These are phyloP conservation scores for Phania funesta DNA, from an alignment of 2,888 invertebrate species.

Conservation along the genomic window DNA sequence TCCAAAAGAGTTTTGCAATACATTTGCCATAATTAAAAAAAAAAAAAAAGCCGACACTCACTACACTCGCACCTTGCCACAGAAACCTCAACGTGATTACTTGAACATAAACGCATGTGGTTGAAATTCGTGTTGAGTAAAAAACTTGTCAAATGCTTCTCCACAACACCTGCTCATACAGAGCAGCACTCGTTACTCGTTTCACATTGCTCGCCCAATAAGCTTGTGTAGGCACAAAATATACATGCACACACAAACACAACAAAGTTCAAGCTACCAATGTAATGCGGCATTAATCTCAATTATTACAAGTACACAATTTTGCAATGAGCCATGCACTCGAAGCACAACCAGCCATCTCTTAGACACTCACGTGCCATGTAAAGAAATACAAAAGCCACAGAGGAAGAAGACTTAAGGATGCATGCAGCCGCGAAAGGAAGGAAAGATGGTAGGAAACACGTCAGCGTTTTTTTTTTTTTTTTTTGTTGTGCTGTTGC, in stretches of 20 bases:
- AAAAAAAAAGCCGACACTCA: neutral
- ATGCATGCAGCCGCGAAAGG: conserved; percentile 47
- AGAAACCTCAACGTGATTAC: conserved; percentile 59
- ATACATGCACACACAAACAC: neutral
- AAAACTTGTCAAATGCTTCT: conserved; percentile 68
- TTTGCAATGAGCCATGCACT: conserved; percentile 58
- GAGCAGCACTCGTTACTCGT: conserved; percentile 1
- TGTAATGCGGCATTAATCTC: conserved; percentile 67
- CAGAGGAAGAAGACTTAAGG: conserved; percentile 7
- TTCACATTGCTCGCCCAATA: neutral
- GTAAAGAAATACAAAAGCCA: neutral
- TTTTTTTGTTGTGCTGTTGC: conserved; percentile 14
- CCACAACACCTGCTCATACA: conserved; percentile 62
- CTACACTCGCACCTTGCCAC: conserved; percentile 26
- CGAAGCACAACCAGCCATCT: conserved; percentile 21
- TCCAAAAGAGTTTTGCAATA: neutral
- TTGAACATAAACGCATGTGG: conserved; percentile 67
- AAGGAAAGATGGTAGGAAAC: conserved; percentile 56
- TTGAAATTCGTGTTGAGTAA: conserved; percentile 53
- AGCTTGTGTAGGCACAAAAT: conserved; percentile 19
- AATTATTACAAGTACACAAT: conserved; percentile 66
- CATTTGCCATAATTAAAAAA: neutral
- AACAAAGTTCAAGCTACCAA: conserved; percentile 43
- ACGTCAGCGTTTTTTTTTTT: conserved; percentile 26
- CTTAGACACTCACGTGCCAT: neutral